phyloP scores from a whole-genome alignment of 2,113 vertebrate genomes.

The Melanostigma gelatinosum region DNA sequence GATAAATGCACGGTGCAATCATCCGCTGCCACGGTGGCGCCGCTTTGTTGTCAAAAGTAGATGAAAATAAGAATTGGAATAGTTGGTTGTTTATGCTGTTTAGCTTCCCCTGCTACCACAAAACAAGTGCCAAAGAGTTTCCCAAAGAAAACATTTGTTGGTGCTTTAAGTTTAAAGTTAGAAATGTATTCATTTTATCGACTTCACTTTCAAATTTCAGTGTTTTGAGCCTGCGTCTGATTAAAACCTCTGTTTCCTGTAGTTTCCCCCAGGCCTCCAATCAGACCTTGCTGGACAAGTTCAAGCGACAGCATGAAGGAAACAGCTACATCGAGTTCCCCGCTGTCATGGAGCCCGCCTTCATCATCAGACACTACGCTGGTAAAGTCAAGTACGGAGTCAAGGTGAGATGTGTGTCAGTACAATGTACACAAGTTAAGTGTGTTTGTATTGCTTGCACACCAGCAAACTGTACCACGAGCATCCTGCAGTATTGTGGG shows the following conservation, averaged over 20 bases:
- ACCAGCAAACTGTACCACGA: not conserved
- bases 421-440: too few species aligned
- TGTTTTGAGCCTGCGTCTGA: slow-evolving; percentile 1
- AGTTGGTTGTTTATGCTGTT: not conserved
- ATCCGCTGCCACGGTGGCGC: not conserved
- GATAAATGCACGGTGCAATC: not conserved
- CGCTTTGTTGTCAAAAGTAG: too few species aligned
- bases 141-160: not conserved
- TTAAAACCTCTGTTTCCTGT: not conserved
- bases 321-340: slow-evolving; percentile 96
- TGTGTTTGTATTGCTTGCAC: not conserved
- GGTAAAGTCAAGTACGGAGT: slow-evolving; percentile 97
- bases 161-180: not conserved
- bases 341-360: slow-evolving; percentile 95
- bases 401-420: slow-evolving; percentile 85
- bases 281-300: slow-evolving; percentile 95
- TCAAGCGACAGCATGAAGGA: slow-evolving; percentile 93
- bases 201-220: not conserved
- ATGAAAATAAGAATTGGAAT: not conserved
- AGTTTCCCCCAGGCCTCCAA: slow-evolving; percentile 98
- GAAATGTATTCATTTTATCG: not conserved
- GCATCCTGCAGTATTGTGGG: not conserved
- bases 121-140: not conserved
- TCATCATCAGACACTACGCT: slow-evolving; percentile 95
- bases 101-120: not conserved